Evolutionary conservation across 1,140 invertebrate genomes (phyloP), one percentile per base, ranked within the genome.

Genomic region (Drosophila murphyi): DNA sequence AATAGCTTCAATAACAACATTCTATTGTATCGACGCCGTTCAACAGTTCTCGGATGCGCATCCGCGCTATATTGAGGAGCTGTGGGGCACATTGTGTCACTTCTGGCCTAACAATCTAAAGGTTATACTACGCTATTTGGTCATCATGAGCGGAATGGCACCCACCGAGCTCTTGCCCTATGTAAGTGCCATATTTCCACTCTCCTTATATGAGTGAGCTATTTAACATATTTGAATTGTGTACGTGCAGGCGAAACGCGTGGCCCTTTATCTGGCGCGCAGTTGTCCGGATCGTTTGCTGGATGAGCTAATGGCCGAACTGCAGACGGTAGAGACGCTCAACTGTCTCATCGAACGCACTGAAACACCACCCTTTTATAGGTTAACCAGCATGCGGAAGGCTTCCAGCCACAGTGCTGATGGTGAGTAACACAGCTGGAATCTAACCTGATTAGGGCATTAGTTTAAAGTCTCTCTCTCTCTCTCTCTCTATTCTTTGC

Each of bases 71-170:
- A 96, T 98, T 28, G 98, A 99, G 93, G 96, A 98, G 88, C 93
- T 99, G 8, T 99, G 99, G 99, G 96, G 97, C 34, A 98, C 97
- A 10, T 93, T 99, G 10, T 98, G 98, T 81, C 95, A 97, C 4
- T 98, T 97, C 78, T 99, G 98, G 97, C 97, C 98, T 0, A 98
- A 98, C 88, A 99, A 99, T 94, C 94, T 99, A 32, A 97, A 98
- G 93, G 97, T 99, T 10, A 98, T 99, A 71, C 96, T 99, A 69
- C 95, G 98, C n/a, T 99, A 99, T 93, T 93, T 99, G 28, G 97
- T 99, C 68, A 99, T 99, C 74, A 96, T 99, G 32, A 98, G 97
- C 2, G 97, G 98, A 50, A 97, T 99, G 95, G 97, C 98, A 4
- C 97, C 98, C 5, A 96, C 96, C 73, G 97, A 99, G 93, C 94